Base-by-base conservation (phyloP, 2,888 invertebrate genomes). In the Epinotia nisella region DNA sequence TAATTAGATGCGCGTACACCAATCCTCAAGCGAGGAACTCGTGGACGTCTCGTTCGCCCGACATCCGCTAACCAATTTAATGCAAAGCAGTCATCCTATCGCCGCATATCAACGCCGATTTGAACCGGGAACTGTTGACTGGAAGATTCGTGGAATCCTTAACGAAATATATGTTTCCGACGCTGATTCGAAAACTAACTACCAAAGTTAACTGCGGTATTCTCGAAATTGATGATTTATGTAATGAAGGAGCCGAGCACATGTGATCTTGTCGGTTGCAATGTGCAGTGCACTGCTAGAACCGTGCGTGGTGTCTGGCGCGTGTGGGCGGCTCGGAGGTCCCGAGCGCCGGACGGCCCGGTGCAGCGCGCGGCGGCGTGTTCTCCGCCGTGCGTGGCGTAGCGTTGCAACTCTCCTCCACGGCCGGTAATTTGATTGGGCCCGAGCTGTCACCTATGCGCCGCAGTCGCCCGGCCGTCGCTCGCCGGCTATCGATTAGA, bases 401-500 rank as follows among this genome's bases (percentile, higher is more conserved):
- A 55, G 66, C 71, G 83, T 82, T 92, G 92, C 92, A 92, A 85
- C 86, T 87, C 88, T 89, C 88, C 89, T 90, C 89, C 83, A 85
- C 84, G 87, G 90, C 85, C 90, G 90, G 90, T 93, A 93, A 93
- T 93, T 93, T 92, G 92, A 93, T 93, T 93, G 92, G 93, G 85
- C 90, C 88, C 87, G 89, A 87, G 92, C 92, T 93, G 93, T 93
- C 93, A 93, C 93, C 93, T 93, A 92, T 93, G 92, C 90, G 92
- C 92, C 93, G 85, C 92, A 91, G 90, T 90, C 90, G 91, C 90
- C 91, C 91, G 91, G 90, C 92, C 91, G 91, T 91, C 93, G 92
- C 90, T 92, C 91, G 93, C 90, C 90, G 88, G 93, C 93, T 93
- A 93, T 93, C 93, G 93, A 93, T 93, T 93, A 93, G 93, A 92